phyloP scores from a whole-genome alignment of 1,140 invertebrate genomes.

The Teleopsis dalmanni region DNA sequence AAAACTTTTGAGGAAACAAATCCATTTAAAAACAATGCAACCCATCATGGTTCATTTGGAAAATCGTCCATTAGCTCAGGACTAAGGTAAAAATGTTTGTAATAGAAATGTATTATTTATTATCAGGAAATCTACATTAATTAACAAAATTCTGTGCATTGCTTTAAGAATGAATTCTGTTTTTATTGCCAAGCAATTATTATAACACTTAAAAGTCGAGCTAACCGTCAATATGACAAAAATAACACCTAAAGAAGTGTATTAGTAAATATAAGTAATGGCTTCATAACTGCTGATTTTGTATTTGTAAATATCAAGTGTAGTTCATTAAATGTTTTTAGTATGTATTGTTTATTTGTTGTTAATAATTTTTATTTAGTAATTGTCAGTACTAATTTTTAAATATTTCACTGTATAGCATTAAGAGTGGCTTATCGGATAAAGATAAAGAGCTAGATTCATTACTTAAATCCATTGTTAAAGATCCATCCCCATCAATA shows the following conservation, averaged over 20 bases:
- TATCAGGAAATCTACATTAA: too few species aligned
- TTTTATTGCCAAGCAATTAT: too few species aligned
- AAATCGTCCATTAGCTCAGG: constrained; percentile 43
- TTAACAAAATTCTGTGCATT: too few species aligned
- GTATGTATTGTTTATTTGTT: background rate
- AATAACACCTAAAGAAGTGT: too few species aligned
- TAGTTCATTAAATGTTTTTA: too few species aligned
- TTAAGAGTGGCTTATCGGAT: constrained; percentile 48
- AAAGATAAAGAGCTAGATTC: constrained; percentile 51
- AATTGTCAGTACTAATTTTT: constrained; percentile 9
- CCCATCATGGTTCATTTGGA: constrained; percentile 42
- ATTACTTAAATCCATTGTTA: constrained; percentile 50
- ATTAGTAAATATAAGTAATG: too few species aligned
- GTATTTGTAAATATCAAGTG: too few species aligned
- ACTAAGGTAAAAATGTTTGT: constrained; percentile 28
- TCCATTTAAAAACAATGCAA: constrained; percentile 37
- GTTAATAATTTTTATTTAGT: constrained; percentile 4
- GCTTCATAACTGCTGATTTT: too few species aligned
- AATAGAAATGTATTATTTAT: too few species aligned
- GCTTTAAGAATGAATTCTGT: too few species aligned
- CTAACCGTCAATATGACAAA: too few species aligned
- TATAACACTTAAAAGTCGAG: too few species aligned
- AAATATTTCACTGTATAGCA: constrained; percentile 39
- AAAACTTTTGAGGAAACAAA: constrained; percentile 42
- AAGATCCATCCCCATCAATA: constrained; percentile 50